These are phyloP conservation scores for Drosophila sp. DNA, from an alignment of 1,140 invertebrate genomes.

Conservation along the genomic window DNA sequence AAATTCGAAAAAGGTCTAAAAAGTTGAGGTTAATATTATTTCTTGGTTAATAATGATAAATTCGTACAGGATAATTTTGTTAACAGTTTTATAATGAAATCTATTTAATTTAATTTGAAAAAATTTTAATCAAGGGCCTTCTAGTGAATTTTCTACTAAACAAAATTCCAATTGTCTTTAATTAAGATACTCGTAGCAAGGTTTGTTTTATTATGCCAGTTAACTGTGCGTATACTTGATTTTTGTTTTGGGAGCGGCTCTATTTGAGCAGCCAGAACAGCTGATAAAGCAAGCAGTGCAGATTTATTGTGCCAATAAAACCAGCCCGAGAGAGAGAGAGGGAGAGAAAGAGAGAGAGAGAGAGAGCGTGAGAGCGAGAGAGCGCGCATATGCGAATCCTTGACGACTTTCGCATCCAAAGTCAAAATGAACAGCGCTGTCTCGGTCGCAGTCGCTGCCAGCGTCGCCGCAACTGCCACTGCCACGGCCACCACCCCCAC, in stretches of 20 bases:
- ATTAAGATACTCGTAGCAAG: too few species aligned
- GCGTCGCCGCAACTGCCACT: slow-evolving; percentile 15
- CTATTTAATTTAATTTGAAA: too few species aligned
- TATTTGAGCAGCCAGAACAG: slow-evolving; percentile 18
- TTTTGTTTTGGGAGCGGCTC: slow-evolving; percentile 28
- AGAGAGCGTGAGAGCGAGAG: not conserved
- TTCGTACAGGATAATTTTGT: too few species aligned
- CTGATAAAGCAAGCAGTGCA: slow-evolving; percentile 34
- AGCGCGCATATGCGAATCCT: slow-evolving; percentile 60
- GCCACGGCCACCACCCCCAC: slow-evolving; percentile 46
- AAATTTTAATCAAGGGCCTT: too few species aligned
- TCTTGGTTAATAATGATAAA: too few species aligned
- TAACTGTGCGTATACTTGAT: slow-evolving; percentile 28
- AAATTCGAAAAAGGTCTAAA: too few species aligned
- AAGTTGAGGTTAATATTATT: too few species aligned
- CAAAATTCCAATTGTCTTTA: too few species aligned
- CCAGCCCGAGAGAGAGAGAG: not conserved
- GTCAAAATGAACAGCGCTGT: slow-evolving; percentile 22
- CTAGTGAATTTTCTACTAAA: too few species aligned
- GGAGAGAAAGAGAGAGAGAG: not conserved
- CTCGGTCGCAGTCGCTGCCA: slow-evolving; percentile 29
- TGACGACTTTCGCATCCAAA: slow-evolving; percentile 3
- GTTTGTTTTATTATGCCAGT: slow-evolving; percentile 14
- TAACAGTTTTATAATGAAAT: too few species aligned
- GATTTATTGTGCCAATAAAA: slow-evolving; percentile 35